These are phyloP conservation scores for Takifugu ocellatus DNA, from an alignment of 2,797 vertebrate genomes.

Conservation along the genomic window DNA sequence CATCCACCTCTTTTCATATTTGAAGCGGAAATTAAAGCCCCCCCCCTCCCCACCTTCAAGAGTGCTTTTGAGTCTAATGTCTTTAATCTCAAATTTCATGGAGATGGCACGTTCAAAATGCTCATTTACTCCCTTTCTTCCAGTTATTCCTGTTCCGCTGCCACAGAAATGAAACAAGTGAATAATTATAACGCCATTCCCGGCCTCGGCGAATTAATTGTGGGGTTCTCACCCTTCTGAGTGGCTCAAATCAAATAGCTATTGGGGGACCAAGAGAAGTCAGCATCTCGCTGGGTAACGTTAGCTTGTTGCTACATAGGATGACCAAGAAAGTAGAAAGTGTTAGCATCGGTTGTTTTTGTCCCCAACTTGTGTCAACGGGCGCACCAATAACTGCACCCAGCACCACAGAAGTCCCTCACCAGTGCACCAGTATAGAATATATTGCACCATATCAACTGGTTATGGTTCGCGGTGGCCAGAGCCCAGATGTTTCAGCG, in stretches of 20 bases:
- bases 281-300: too few species aligned
- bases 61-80: constrained; percentile 72
- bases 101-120: constrained; percentile 54
- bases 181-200: neutral
- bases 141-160: constrained; percentile 14
- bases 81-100: constrained; percentile 79
- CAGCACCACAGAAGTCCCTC: too few species aligned
- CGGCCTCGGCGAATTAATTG: neutral
- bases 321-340: too few species aligned
- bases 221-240: too few species aligned
- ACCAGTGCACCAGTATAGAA: too few species aligned
- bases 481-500: constrained; percentile 63
- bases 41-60: constrained; percentile 7
- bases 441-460: neutral
- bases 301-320: too few species aligned
- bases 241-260: too few species aligned
- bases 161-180: constrained; percentile 9
- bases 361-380: too few species aligned
- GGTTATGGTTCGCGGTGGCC: constrained; percentile 63
- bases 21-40: constrained; percentile 76
- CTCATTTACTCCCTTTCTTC: constrained; percentile 39
- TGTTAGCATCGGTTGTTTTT: too few species aligned
- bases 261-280: too few species aligned
- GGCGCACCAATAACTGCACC: too few species aligned
- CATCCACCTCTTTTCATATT: constrained; percentile 63